phyloP scores from a whole-genome alignment of 2,888 invertebrate genomes.

The Mesopsocus fuscifrons region DNA sequence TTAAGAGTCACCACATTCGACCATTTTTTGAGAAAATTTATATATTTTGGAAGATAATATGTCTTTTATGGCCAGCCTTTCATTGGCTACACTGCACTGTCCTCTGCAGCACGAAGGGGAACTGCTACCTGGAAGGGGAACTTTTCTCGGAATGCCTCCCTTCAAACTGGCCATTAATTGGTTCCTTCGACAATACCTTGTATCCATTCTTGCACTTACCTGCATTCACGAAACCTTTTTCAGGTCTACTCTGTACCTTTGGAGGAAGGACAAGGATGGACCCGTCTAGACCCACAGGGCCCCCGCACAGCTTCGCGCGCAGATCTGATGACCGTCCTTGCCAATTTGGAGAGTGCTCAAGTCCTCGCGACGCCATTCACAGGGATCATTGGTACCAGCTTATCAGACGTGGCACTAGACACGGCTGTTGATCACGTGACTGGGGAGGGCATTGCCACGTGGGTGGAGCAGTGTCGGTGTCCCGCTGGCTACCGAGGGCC shows the following conservation, averaged over 20 bases:
- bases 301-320: constrained; percentile 45
- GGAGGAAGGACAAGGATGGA: constrained; percentile 45
- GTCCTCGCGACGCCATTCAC: constrained; percentile 59
- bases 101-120: too few species aligned
- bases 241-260: constrained; percentile 44
- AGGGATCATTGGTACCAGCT: constrained; percentile 40
- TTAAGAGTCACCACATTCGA: not conserved
- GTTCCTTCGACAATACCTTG: too few species aligned
- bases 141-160: too few species aligned
- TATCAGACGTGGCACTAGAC: constrained; percentile 75
- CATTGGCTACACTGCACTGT: too few species aligned
- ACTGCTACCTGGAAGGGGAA: too few species aligned
- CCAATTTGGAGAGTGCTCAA: constrained; percentile 62
- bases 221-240: too few species aligned
- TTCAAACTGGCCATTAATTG: too few species aligned
- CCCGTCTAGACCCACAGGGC: constrained; percentile 30
- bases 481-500: constrained; percentile 62
- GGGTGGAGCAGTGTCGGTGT: constrained; percentile 75
- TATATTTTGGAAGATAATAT: too few species aligned
- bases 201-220: constrained; percentile 1
- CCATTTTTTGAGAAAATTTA: constrained; percentile 9
- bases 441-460: constrained; percentile 40
- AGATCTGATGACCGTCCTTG: constrained; percentile 68
- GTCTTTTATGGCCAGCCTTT: too few species aligned
- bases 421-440: constrained; percentile 51